Percentiles rank a stretch among this genome's conserved stretches.
phyloP scores from a whole-genome alignment of 2,888 invertebrate species.

The Sylvicola cinctus region DNA sequence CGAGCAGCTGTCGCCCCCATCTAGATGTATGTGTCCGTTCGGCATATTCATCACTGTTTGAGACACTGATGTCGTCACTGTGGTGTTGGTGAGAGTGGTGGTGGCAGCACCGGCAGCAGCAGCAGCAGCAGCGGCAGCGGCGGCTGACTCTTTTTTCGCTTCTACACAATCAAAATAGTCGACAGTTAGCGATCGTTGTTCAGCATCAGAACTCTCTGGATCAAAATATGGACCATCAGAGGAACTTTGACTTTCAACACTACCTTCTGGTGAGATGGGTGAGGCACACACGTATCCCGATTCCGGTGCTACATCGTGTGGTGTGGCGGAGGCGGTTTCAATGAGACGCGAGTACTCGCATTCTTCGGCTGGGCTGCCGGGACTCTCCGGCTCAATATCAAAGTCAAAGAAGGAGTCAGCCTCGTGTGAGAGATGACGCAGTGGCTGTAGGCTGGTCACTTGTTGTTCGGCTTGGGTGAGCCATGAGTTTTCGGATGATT shows the following conservation, averaged over 20 bases:
- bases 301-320: slow-evolving; percentile 28
- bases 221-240: slow-evolving; percentile 30
- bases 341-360: slow-evolving; percentile 30
- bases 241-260: slow-evolving; percentile 26
- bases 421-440: slow-evolving; percentile 21
- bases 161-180: slow-evolving; percentile 10
- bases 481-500: slow-evolving; percentile 18
- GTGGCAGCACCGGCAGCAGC: background rate
- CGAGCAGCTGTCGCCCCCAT: slow-evolving; percentile 8
- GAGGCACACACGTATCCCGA: slow-evolving; percentile 29
- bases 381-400: slow-evolving; percentile 41
- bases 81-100: slow-evolving; percentile 5
- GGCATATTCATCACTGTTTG: slow-evolving; percentile 7
- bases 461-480: slow-evolving; percentile 16
- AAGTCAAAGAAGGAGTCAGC: slow-evolving; percentile 43
- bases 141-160: slow-evolving; percentile 7
- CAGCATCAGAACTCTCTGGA: slow-evolving; percentile 18
- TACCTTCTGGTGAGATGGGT: slow-evolving; percentile 6
- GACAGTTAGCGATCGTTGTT: slow-evolving; percentile 8
- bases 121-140: slow-evolving; percentile 4
- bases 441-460: slow-evolving; percentile 29
- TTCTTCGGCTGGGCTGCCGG: slow-evolving; percentile 47
- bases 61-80: slow-evolving; percentile 1
- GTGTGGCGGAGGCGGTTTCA: slow-evolving; percentile 31
- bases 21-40: slow-evolving; percentile 11